phyloP scores from a whole-genome alignment of 2,888 invertebrate species.

The Prosapia bicincta region DNA sequence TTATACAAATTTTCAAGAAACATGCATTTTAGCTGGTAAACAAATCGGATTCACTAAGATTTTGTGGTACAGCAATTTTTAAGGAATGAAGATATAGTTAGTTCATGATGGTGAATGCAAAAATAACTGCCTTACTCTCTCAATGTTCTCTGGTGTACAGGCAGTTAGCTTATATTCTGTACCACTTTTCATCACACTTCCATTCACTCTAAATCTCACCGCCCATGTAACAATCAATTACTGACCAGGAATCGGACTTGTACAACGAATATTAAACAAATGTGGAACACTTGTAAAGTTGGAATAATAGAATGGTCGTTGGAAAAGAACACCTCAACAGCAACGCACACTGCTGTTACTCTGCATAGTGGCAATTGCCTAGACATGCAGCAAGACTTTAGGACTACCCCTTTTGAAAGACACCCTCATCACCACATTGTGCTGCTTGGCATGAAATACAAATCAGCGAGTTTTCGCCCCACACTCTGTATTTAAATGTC shows the following conservation, averaged over 20 bases:
- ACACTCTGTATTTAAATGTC: background rate
- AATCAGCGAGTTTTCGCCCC: background rate
- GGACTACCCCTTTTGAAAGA: background rate
- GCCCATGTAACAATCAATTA: conserved; percentile 35
- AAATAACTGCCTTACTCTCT: conserved; percentile 24
- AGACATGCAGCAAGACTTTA: background rate
- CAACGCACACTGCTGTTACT: background rate
- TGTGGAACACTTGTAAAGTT: background rate
- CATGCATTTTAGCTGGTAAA: conserved; percentile 35
- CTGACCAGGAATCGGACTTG: background rate
- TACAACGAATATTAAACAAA: background rate
- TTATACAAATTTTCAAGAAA: conserved; percentile 30
- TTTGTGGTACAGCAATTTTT: conserved; percentile 40
- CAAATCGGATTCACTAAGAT: conserved; percentile 40
- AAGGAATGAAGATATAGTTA: conserved; percentile 42
- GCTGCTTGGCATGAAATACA: background rate
- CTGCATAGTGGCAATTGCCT: background rate
- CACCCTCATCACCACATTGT: background rate
- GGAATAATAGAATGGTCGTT: background rate
- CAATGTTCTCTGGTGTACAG: conserved; percentile 37
- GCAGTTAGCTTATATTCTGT: conserved; percentile 37
- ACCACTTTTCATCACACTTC: conserved; percentile 17
- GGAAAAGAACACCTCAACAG: background rate
- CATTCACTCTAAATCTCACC: conserved; percentile 36
- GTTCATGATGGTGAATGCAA: conserved; percentile 40